Evolutionary conservation across 2,797 vertebrate genomes (phyloP).

Genomic region (Heterohyrax brucei): DNA sequence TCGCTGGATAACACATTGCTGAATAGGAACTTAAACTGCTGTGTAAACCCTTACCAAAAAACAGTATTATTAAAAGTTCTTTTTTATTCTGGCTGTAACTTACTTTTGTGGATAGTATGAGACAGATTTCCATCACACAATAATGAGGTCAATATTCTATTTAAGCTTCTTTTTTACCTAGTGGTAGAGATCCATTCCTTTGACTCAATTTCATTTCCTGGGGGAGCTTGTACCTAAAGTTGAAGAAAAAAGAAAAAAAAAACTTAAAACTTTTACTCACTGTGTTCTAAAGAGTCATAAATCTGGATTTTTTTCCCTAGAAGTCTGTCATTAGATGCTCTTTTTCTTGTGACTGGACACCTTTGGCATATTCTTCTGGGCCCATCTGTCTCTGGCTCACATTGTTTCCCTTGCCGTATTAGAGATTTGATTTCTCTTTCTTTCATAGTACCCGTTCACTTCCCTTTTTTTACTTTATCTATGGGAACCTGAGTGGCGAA

Average conservation of each 20-base stretch:
- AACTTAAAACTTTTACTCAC: neutral
- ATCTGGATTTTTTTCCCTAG: neutral
- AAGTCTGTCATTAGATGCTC: neutral
- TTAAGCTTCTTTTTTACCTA: neutral
- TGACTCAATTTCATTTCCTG: neutral
- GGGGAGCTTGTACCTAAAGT: neutral
- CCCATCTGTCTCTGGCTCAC: fast-evolving
- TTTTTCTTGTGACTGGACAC: fast-evolving
- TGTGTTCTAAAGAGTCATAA: neutral
- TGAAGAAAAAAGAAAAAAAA: neutral
- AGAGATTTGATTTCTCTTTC: neutral
- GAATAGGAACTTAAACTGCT: neutral
- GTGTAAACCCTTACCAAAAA: neutral
- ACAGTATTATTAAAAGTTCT: too few species aligned
- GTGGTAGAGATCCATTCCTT: neutral
- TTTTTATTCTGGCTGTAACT: neutral
- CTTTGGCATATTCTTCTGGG: too few species aligned
- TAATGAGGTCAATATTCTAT: neutral
- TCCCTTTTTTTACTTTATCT: neutral
- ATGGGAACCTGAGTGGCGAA: too few species aligned
- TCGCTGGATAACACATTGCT: neutral
- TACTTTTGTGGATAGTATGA: neutral
- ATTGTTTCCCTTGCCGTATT: fast-evolving
- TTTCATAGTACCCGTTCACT: neutral
- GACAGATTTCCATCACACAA: neutral